Conservation (phyloP, 2,888 invertebrate genomes). For the Allygus modestus region DNA sequence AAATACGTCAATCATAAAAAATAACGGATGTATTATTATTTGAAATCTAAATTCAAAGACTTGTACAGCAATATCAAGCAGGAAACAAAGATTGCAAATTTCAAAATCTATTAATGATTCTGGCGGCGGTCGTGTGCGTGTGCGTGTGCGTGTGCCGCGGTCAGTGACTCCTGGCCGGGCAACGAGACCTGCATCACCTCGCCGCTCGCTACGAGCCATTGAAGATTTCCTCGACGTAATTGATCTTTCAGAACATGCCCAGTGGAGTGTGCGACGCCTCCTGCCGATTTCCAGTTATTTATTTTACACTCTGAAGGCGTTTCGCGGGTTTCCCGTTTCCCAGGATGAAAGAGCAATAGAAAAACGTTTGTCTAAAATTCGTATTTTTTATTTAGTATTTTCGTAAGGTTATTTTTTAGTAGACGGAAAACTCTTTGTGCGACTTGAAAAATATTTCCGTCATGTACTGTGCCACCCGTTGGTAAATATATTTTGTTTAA, state of each 20-base stretch:
- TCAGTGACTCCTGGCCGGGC: conserved; percentile 4
- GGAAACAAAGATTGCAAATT: not conserved
- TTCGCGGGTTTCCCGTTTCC: not conserved
- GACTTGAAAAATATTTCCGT: no score
- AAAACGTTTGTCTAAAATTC: no score
- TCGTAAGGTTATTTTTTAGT: no score
- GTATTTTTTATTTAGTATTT: no score
- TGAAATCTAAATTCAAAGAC: no score
- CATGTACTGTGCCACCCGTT: no score
- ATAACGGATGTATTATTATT: no score
- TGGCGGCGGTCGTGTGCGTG: not conserved
- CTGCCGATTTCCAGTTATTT: not conserved
- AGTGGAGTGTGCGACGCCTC: not conserved
- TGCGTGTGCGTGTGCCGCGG: not conserved
- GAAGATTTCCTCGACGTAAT: not conserved
- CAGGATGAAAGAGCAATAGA: no score
- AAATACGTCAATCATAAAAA: no score
- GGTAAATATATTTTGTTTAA: no score
- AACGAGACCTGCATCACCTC: conserved; percentile 12
- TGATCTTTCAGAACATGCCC: conserved; percentile 4
- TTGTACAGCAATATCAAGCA: not conserved
- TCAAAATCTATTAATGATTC: no score
- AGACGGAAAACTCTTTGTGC: no score
- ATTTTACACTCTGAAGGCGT: not conserved
- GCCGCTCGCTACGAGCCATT: not conserved